Evolutionary conservation across 2,888 invertebrate species (phyloP).

Genomic region (Hofmannophila pseudospretella): DNA sequence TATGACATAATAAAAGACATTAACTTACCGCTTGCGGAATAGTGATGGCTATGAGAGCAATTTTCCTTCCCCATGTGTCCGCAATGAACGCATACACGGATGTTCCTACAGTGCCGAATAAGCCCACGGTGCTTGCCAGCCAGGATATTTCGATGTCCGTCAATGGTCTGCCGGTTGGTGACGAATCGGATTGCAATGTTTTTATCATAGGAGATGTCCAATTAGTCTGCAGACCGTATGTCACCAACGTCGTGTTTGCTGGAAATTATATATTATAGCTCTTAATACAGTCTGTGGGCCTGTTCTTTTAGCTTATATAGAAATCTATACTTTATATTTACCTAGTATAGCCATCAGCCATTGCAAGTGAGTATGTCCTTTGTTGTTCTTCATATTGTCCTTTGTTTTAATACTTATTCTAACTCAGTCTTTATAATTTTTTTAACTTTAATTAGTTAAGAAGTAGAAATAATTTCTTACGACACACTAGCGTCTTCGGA

Average conservation of each 20-base stretch:
- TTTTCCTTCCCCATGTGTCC: slow-evolving; percentile 57
- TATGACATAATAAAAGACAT: too few relatives aligned
- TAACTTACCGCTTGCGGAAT: slow-evolving; percentile 66
- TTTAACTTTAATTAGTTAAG: too few relatives aligned
- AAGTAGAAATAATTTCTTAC: too few relatives aligned
- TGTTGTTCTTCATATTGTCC: slow-evolving; percentile 6
- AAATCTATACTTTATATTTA: slow-evolving; percentile 12
- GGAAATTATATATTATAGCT: slow-evolving; percentile 24
- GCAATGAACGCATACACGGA: slow-evolving; percentile 57
- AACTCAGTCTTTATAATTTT: too few relatives aligned
- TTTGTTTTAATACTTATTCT: too few relatives aligned
- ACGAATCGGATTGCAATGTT: slow-evolving; percentile 41
- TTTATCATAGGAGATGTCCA: slow-evolving; percentile 66
- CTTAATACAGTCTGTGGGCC: slow-evolving; percentile 24
- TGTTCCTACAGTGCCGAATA: slow-evolving; percentile 46
- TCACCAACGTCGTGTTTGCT: slow-evolving; percentile 58
- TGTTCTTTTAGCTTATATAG: slow-evolving; percentile 35
- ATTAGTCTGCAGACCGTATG: slow-evolving; percentile 57
- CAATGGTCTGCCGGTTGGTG: slow-evolving; percentile 47
- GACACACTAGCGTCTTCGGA: too few relatives aligned
- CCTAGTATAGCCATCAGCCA: slow-evolving; percentile 28
- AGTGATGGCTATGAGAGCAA: slow-evolving; percentile 55
- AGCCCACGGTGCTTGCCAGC: slow-evolving; percentile 55
- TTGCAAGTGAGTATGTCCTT: slow-evolving; percentile 26
- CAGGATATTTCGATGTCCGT: slow-evolving; percentile 55